A percentile compares a stretch with the other conserved stretches of the same genome.
phyloP scores from a whole-genome alignment of 2,797 vertebrate species.

The Alectoris magna region DNA sequence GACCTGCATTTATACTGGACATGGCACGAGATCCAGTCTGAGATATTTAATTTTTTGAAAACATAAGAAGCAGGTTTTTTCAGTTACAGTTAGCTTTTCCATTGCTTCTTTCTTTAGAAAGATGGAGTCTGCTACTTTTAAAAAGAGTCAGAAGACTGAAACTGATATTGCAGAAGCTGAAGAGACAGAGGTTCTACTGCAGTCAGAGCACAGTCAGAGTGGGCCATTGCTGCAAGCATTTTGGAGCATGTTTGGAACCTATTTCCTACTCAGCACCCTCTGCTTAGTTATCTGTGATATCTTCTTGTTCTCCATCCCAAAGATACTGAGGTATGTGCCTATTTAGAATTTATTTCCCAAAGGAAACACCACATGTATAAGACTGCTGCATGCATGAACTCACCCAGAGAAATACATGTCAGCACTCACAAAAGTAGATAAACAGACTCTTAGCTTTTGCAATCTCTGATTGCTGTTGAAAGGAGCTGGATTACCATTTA shows the following conservation, averaged over 20 bases:
- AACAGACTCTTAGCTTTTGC: background rate
- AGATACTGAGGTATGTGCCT: slow-evolving; percentile 88
- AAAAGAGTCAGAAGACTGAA: background rate
- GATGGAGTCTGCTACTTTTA: background rate
- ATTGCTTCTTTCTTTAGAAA: slow-evolving; percentile 44
- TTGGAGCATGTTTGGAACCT: slow-evolving; percentile 85
- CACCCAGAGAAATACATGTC: background rate
- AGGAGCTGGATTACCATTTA: background rate
- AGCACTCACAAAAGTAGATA: background rate
- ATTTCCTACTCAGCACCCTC: slow-evolving; percentile 88
- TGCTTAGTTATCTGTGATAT: slow-evolving; percentile 87
- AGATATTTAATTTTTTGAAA: background rate
- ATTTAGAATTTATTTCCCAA: background rate
- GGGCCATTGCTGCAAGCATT: slow-evolving; percentile 86
- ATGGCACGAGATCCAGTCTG: background rate
- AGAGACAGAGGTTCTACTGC: slow-evolving; percentile 86
- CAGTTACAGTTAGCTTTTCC: background rate
- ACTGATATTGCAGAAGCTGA: slow-evolving; percentile 47
- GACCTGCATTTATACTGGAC: background rate
- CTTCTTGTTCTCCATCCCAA: slow-evolving; percentile 92
- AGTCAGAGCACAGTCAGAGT: slow-evolving; percentile 78
- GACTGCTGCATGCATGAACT: background rate
- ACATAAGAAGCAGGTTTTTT: background rate
- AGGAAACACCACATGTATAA: background rate
- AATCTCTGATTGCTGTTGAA: background rate